A percentile compares a stretch with the other conserved stretches of the same genome.
These are phyloP conservation scores for Thomomys bottae DNA, from an alignment of 2,113 vertebrate species.

Conservation along the genomic window DNA sequence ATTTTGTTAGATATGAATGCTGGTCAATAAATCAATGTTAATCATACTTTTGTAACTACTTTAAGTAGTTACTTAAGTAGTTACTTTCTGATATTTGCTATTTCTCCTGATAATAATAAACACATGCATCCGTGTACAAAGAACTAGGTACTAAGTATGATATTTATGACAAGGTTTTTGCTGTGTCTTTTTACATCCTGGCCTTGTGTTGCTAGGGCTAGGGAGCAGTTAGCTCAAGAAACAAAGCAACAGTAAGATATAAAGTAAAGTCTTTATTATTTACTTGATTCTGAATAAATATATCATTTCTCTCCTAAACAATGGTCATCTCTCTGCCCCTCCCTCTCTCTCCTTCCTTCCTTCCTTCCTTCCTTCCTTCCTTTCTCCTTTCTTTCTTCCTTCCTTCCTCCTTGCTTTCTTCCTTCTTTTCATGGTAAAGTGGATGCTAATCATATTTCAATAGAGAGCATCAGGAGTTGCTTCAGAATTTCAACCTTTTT, in stretches of 20 bases:
- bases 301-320: background rate
- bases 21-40: background rate
- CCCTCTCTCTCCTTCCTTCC: rapidly evolving
- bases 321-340: background rate
- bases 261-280: conserved; percentile 11
- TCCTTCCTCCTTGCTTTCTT: rapidly evolving
- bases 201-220: background rate
- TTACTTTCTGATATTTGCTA: background rate
- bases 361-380: background rate
- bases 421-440: background rate
- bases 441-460: background rate
- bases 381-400: background rate
- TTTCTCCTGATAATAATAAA: background rate
- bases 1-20: background rate
- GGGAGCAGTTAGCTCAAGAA: background rate
- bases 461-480: background rate
- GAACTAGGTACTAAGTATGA: background rate
- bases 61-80: background rate
- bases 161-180: background rate
- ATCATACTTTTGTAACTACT: background rate
- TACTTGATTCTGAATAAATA: background rate
- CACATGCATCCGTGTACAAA: background rate
- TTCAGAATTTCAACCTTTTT: conserved; percentile 36
- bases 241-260: background rate
- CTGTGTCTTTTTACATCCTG: background rate